phyloP scores from a whole-genome alignment of 2,113 vertebrate species.

The Gadus macrocephalus region DNA sequence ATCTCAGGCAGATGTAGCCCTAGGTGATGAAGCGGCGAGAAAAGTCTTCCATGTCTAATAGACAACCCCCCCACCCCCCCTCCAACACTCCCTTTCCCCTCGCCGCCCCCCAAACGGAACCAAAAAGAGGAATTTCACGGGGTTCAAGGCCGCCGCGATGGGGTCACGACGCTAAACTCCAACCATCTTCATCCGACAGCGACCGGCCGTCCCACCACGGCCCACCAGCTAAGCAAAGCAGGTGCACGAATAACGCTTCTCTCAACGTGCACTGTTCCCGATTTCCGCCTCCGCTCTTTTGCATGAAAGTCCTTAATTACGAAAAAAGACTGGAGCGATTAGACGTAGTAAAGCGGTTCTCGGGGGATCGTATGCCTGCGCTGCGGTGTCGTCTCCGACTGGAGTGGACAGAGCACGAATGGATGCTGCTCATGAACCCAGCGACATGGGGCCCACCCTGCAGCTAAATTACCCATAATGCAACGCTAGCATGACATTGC shows the following conservation, averaged over 20 bases:
- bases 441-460: conserved; percentile 59
- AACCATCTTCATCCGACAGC: conserved; percentile 69
- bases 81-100: too few species aligned
- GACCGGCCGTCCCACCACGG: conserved; percentile 67
- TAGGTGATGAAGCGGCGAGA: conserved; percentile 65
- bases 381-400: conserved; percentile 60
- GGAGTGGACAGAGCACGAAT: conserved; percentile 68
- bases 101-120: conserved; percentile 65
- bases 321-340: conserved; percentile 58
- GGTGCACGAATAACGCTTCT: conserved; percentile 37
- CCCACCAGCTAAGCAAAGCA: conserved; percentile 55
- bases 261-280: conserved; percentile 56
- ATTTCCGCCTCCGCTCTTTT: conserved; percentile 67
- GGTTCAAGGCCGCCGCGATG: conserved; percentile 71
- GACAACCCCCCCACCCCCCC: conserved; percentile 45
- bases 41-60: conserved; percentile 73
- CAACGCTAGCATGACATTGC: conserved; percentile 49
- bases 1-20: conserved; percentile 72
- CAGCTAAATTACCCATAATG: conserved; percentile 70
- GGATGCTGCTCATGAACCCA: conserved; percentile 68
- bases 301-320: conserved; percentile 66
- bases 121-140: conserved; percentile 68
- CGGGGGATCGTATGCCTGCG: conserved; percentile 18
- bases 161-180: conserved; percentile 71
- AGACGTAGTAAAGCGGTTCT: conserved; percentile 65